Base-by-base conservation (phyloP, 2,888 invertebrate species). In the Panzeria rudis region DNA sequence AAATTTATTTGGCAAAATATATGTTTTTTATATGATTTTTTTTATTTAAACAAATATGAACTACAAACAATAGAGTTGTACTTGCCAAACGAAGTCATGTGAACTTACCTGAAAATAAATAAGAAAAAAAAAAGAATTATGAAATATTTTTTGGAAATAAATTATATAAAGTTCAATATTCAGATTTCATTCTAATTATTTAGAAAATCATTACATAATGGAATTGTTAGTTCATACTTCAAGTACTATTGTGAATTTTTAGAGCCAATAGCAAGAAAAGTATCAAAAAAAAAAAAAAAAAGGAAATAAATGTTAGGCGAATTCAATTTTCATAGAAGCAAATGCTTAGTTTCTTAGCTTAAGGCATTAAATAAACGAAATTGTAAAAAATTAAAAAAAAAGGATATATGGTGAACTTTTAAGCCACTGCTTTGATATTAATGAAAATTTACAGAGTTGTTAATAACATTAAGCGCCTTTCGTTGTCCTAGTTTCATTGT, bases 81-180 rank as follows among this genome's bases (percentile, higher is more conserved):
- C 44, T 25, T 72, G 59, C 32, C 59, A 59, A 25, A 1, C n/a
- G 1, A 1, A 25, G n/a, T 25, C n/a, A 9, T 25, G 25, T 11
- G 9, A 20, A 61, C 72, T 72, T 72, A 72, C 72, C 72, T 72
- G 47, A 5, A 72, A 72, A 61, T 32, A 72, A 54, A 69, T 0
- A 29, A 54, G 20, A 25, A 56, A n/a, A 54, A 0, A 23, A 4
- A 9, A 59, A 17, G 29, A 29, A 5, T 29, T 4, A 15, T 32
- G 2, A 50, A 4, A 9, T 13, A 29, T 41, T 20, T 50, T 47
- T 3, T 8, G 9, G 0, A 11, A 17, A 0, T 32, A 25, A 56
- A 32, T 3, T 7, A 56, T n/a, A n/a, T 29, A 2, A 32, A 56
- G 25, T 6, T 25, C 2, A 25, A 44, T n/a, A 29, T 4, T 29